phyloP scores from a whole-genome alignment of 2,113 vertebrate genomes.

The Promerops cafer region DNA sequence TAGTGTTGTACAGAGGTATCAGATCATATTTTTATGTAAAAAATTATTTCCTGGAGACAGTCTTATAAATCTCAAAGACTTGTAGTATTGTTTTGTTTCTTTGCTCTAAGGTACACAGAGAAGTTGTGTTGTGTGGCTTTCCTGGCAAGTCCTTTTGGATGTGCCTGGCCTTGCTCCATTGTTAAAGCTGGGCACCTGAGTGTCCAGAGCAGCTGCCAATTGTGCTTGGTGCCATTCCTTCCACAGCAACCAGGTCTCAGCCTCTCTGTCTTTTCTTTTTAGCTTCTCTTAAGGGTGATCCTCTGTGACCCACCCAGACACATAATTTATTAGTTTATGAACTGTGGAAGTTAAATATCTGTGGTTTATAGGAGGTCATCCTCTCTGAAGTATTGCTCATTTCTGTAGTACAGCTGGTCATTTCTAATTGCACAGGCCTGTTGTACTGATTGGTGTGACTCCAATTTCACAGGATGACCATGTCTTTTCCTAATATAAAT shows the following conservation, averaged over 20 bases:
- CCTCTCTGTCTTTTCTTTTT: background rate
- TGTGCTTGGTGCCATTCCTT: background rate
- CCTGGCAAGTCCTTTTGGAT: rapidly evolving
- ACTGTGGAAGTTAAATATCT: background rate
- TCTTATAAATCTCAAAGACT: background rate
- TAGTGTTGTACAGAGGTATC: background rate
- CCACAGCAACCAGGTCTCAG: background rate
- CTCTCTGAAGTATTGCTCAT: background rate
- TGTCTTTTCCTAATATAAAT: background rate
- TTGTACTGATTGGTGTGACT: background rate
- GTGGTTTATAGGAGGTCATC: background rate
- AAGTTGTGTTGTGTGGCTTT: background rate
- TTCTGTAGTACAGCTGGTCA: background rate
- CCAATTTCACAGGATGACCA: background rate
- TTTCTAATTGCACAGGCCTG: background rate
- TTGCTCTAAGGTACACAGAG: background rate
- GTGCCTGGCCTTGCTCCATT: rapidly evolving
- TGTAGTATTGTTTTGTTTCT: background rate
- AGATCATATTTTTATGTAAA: background rate
- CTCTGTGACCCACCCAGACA: background rate
- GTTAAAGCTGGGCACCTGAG: background rate
- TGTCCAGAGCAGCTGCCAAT: rapidly evolving
- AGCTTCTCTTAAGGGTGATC: background rate
- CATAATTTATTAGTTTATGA: background rate
- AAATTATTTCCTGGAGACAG: background rate